phyloP scores from a whole-genome alignment of 92 coral and sea anemone genomes.

The Epizoanthus scotinus region DNA sequence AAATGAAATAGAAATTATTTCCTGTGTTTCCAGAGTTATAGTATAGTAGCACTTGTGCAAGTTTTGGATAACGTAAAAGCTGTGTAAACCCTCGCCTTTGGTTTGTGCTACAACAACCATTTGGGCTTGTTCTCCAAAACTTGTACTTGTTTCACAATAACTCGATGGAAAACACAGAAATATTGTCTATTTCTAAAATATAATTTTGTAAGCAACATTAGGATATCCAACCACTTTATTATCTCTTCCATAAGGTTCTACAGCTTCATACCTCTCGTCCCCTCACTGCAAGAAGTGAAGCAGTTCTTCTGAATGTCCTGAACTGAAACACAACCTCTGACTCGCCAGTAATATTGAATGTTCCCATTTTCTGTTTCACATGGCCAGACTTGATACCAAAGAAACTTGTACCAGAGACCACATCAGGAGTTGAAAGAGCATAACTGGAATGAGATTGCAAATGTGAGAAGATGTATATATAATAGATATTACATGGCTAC shows the following conservation, averaged over 20 bases:
- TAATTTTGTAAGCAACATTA: background rate
- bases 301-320: slow-evolving; percentile 75
- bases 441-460: background rate
- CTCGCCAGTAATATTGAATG: slow-evolving; percentile 70
- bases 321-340: slow-evolving; percentile 83
- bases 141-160: too few relatives aligned
- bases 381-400: slow-evolving; percentile 80
- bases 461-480: background rate
- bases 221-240: too few relatives aligned
- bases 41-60: too few relatives aligned
- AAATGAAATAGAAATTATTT: too few relatives aligned
- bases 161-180: too few relatives aligned
- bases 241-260: too few relatives aligned
- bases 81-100: too few relatives aligned
- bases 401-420: slow-evolving; percentile 74
- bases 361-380: slow-evolving; percentile 79
- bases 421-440: slow-evolving; percentile 33
- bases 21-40: too few relatives aligned
- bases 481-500: background rate
- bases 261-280: slow-evolving; percentile 20
- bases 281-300: slow-evolving; percentile 48
- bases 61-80: too few relatives aligned
- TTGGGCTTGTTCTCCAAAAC: too few relatives aligned
- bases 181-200: too few relatives aligned
- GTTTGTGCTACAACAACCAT: too few relatives aligned